phyloP scores from a whole-genome alignment of 2,888 invertebrate species.

The Ophioninae sp. region DNA sequence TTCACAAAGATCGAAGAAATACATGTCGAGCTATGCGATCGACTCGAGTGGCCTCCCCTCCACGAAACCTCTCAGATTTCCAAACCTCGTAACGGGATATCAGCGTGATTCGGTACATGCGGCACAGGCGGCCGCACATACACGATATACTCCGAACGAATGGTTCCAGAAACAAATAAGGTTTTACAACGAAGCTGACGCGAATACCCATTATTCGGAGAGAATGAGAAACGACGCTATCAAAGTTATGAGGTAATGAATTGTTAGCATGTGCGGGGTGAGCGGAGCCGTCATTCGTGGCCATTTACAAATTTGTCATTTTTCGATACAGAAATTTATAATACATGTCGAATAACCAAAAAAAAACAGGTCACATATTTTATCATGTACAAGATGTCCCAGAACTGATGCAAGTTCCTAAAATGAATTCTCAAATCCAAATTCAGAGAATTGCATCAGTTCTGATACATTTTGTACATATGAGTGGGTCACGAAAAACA shows the following conservation, averaged over 20 bases:
- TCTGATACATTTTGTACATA: too few relatives aligned
- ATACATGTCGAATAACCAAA: too few relatives aligned
- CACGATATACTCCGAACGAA: constrained; percentile 94
- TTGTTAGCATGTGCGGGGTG: not conserved
- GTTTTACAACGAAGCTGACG: constrained; percentile 93
- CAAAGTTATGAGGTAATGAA: constrained; percentile 86
- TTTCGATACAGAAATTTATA: too few relatives aligned
- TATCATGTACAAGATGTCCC: too few relatives aligned
- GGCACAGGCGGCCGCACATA: constrained; percentile 92
- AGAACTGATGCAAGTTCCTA: too few relatives aligned
- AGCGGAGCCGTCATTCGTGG: not conserved
- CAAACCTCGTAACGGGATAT: constrained; percentile 91
- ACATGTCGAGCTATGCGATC: constrained; percentile 88
- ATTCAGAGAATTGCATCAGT: too few relatives aligned
- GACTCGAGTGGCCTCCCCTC: constrained; percentile 89
- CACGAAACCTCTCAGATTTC: constrained; percentile 89
- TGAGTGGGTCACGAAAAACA: too few relatives aligned
- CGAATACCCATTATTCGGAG: constrained; percentile 92
- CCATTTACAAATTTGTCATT: not conserved
- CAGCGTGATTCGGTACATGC: constrained; percentile 92
- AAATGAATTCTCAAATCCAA: too few relatives aligned
- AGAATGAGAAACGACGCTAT: constrained; percentile 90
- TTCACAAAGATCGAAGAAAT: constrained; percentile 84
- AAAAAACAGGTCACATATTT: too few relatives aligned
- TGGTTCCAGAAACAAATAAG: constrained; percentile 92